Base-by-base conservation (phyloP, 2,797 vertebrate genomes). In the Pterois miles region DNA sequence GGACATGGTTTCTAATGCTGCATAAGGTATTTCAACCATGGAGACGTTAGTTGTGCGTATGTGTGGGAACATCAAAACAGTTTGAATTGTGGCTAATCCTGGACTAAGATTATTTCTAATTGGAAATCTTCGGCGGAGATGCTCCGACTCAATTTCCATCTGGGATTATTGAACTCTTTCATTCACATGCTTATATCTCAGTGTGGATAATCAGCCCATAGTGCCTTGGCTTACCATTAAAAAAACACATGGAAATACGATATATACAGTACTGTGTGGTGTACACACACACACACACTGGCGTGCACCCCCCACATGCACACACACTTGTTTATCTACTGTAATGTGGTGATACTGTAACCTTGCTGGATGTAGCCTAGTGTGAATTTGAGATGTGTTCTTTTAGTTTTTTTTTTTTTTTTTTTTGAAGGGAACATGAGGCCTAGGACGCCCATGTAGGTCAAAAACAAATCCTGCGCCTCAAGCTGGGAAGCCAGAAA, bases 391-490 rank as follows among this genome's bases (percentile, higher is more conserved):
- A 89, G 77, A 88, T 74, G 79, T 86, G 65, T 84, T 86, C 71
- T 82, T 81, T 43, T 12, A 1, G 58, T 64, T 81, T 69, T 72
- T 25, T 22, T 67, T 67, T 90, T 91, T 72, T 25, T 22, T 67
- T 67, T 90, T 91, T 86, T 88, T 80, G 72, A 91, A 86, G 76
- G 80, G 65, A 89, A 89, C 82, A 78, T 46, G 71, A 88, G 84
- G 89, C 84, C 84, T 86, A 82, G 84, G 89, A 92, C 81, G 88
- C 90, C 86, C 92, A 88, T 93, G 92, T 93, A 92, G 92, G 92
- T 93, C 93, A 90, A 88, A 92, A 92, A 91, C 90, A 92, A 91
- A 92, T 91, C 90, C 92, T 83, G 81, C 25, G 89, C 87, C 92
- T 91, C 91, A 80, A 93, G 88, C 92, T 91, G 88, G 87, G 91